Percentiles rank a stretch among this genome's conserved stretches.
phyloP scores from a whole-genome alignment of 2,888 invertebrate genomes.

The Pammene aurita region DNA sequence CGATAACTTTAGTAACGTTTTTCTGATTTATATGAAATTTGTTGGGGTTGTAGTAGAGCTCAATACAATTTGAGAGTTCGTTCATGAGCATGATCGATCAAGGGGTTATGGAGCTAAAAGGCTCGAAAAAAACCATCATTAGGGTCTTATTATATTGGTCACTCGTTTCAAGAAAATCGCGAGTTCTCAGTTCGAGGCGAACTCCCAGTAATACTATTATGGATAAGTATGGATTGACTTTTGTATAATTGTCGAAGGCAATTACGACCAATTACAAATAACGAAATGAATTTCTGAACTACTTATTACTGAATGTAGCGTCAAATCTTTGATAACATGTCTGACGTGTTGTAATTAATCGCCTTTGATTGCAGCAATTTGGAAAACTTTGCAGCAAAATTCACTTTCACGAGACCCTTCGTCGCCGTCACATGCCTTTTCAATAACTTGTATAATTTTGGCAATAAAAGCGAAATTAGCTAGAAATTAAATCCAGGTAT shows the following conservation, averaged over 20 bases:
- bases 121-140: no score
- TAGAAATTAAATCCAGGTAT: background rate
- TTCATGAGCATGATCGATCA: no score
- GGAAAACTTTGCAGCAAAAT: background rate
- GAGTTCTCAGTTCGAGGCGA: no score
- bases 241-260: conserved; percentile 6
- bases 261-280: conserved; percentile 6
- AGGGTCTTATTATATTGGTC: no score
- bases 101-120: no score
- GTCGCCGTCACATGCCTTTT: background rate
- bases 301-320: conserved; percentile 4
- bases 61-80: no score
- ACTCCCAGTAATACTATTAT: no score
- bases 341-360: conserved; percentile 17
- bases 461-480: background rate
- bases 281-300: conserved; percentile 18
- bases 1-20: no score
- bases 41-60: no score
- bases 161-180: no score
- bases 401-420: background rate
- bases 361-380: conserved; percentile 10
- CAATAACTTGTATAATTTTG: background rate
- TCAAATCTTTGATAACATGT: conserved; percentile 14
- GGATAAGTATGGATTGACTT: no score
- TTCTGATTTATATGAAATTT: no score